Evolutionary conservation across 2,113 vertebrate genomes (phyloP), one percentile per base, ranked within the genome.

Genomic region (Centropus bengalensis): DNA sequence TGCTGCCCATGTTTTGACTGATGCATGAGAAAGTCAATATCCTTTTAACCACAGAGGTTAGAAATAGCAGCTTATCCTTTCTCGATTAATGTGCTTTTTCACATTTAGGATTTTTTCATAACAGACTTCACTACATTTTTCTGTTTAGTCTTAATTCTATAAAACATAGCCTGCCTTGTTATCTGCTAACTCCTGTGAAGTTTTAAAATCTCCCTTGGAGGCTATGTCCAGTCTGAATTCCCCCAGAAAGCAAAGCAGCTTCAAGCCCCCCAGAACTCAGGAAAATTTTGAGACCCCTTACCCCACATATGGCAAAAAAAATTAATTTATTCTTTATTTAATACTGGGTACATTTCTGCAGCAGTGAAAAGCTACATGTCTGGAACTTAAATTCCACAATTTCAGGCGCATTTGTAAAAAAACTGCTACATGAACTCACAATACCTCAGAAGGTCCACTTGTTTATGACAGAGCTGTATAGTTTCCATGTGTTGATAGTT

Each of bases 401-500:
- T 95, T 80, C 59, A 75, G 9, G 24, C 63, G 5, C 77, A 24
- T 93, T 90, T 92, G 38, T 84, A 52, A 76, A 91, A 94, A 58
- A 3, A 8, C 19, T 77, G 28, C 16, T 28, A 51, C 55, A n/a
- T 91, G 44, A 89, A 64, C 38, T 84, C 44, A 64, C 17, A 62
- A 15, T 20, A 58, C 21, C 16, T 83, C 3, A 0, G 66, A 94
- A 82, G 20, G 44, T 85, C 69, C 38, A 33, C 27, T 58, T 81
- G 30, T 52, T 68, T 71, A 64, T 36, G 68, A 70, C 13, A 88
- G 84, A 82, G 15, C 6, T 68, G 3, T 8, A 52, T 56, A 40
- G 33, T 62, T 88, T 93, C 56, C 64, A 22, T 36, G 23, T 56
- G 36, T 33, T 83, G 68, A 42, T 36, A 68, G 13, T 9, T 20